A percentile compares a stretch with the other conserved stretches of the same genome.
phyloP scores from a whole-genome alignment of 2,113 vertebrate genomes.

The Actinemys pallida region DNA sequence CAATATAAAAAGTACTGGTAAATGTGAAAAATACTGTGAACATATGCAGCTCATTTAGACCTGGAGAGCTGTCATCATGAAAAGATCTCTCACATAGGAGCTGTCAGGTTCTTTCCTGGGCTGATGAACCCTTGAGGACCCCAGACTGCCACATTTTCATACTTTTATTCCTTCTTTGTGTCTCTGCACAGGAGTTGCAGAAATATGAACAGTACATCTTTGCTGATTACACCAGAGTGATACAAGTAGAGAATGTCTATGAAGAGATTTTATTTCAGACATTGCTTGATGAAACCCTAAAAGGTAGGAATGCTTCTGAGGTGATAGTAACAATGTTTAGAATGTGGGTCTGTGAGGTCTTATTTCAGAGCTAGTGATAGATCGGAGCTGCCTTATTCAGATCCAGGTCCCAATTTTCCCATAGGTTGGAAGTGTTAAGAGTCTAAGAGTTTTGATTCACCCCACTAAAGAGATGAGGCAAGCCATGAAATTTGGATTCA shows the following conservation, averaged over 20 bases:
- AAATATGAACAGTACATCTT: constrained; percentile 86
- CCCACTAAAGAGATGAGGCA: background rate
- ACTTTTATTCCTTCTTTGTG: background rate
- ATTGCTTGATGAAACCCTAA: constrained; percentile 86
- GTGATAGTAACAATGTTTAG: background rate
- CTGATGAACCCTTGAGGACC: background rate
- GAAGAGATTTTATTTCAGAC: constrained; percentile 88
- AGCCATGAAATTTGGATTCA: background rate
- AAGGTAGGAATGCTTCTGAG: constrained; percentile 81
- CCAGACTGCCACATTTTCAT: background rate
- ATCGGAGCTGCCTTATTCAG: background rate
- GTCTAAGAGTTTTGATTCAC: background rate
- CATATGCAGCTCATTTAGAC: background rate
- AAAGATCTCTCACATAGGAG: background rate
- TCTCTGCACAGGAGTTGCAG: constrained; percentile 85
- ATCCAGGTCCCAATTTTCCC: background rate
- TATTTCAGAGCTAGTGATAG: background rate
- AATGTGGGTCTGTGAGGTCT: accelerated
- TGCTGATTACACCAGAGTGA: constrained; percentile 85
- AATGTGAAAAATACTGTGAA: background rate
- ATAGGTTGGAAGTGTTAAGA: accelerated
- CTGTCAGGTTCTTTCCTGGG: background rate
- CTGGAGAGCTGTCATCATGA: background rate
- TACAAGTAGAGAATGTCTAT: constrained; percentile 92
- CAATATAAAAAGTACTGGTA: background rate